These are phyloP conservation scores for Ophion costatus DNA, from an alignment of 2,888 invertebrate genomes.

Conservation along the genomic window DNA sequence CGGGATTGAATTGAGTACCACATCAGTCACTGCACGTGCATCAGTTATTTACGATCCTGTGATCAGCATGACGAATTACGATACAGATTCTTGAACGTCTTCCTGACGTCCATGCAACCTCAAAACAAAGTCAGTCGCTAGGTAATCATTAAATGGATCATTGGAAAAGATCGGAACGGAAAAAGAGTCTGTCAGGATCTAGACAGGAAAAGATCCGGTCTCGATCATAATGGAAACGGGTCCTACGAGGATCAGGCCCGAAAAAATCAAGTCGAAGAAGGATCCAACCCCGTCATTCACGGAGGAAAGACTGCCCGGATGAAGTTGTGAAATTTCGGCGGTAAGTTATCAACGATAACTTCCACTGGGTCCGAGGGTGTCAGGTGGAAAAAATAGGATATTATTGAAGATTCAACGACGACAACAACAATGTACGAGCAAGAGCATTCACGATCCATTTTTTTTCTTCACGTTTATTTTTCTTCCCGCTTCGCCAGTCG, in stretches of 20 bases:
- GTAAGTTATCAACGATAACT: constrained; percentile 13
- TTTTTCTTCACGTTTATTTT: constrained; percentile 49
- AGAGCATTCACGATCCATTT: constrained; percentile 50
- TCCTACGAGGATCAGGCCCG: neutral
- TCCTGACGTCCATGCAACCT: neutral
- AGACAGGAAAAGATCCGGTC: neutral
- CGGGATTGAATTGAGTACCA: constrained; percentile 8
- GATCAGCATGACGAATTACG: neutral
- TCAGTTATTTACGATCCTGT: neutral
- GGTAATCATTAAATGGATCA: neutral
- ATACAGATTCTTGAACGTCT: neutral
- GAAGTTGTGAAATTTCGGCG: neutral
- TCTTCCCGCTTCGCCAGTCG: constrained; percentile 53
- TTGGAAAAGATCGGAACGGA: neutral
- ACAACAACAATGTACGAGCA: constrained; percentile 26
- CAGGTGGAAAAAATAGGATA: neutral
- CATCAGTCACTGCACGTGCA: neutral
- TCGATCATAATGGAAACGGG: neutral
- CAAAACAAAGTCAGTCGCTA: neutral
- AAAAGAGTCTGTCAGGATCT: neutral
- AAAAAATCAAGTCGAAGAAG: neutral
- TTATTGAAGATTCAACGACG: constrained; percentile 30
- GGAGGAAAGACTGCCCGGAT: neutral
- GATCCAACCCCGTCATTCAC: neutral
- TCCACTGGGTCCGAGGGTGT: neutral